These are phyloP conservation scores for Anthrax anthrax DNA, from an alignment of 2,888 invertebrate species.

Conservation along the genomic window DNA sequence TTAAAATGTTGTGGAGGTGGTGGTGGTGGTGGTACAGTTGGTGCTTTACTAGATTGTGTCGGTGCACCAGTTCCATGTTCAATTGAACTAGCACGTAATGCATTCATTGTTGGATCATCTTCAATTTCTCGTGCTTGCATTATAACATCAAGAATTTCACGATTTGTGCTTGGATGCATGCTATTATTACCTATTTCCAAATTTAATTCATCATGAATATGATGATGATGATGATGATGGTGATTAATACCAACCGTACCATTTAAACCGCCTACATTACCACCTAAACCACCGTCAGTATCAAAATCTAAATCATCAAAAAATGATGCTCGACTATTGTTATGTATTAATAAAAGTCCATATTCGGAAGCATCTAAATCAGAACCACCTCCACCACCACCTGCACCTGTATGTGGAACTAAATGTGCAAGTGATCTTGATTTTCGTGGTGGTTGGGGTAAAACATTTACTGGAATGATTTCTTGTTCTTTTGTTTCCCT, in stretches of 20 bases:
- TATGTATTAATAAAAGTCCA: slow-evolving; percentile 36
- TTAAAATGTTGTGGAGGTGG: slow-evolving; percentile 37
- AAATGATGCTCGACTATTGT: slow-evolving; percentile 38
- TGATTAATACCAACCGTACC: slow-evolving; percentile 13
- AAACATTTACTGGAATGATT: slow-evolving; percentile 61
- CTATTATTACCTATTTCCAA: not conserved
- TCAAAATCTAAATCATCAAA: slow-evolving; percentile 42
- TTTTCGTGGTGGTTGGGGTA: slow-evolving; percentile 68
- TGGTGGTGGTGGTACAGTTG: slow-evolving; percentile 4
- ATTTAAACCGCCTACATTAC: slow-evolving; percentile 21
- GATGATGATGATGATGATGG: too few species aligned
- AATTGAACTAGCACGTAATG: slow-evolving; percentile 26
- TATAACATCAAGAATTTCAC: slow-evolving; percentile 43
- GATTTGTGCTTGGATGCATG: slow-evolving; percentile 34
- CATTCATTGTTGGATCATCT: slow-evolving; percentile 31
- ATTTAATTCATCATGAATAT: not conserved
- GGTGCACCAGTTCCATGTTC: not conserved
- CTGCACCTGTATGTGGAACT: slow-evolving; percentile 36
- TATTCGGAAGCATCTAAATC: slow-evolving; percentile 33
- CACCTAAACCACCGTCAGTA: slow-evolving; percentile 35
- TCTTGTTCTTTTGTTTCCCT: slow-evolving; percentile 40
- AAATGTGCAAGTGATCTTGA: slow-evolving; percentile 56
- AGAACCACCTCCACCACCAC: slow-evolving; percentile 35
- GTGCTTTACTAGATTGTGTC: slow-evolving; percentile 17
- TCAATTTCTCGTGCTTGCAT: slow-evolving; percentile 39